Evolutionary conservation across 2,113 vertebrate species (phyloP), one percentile per base, ranked within the genome.

Genomic region (Ochotona curzoniae): DNA sequence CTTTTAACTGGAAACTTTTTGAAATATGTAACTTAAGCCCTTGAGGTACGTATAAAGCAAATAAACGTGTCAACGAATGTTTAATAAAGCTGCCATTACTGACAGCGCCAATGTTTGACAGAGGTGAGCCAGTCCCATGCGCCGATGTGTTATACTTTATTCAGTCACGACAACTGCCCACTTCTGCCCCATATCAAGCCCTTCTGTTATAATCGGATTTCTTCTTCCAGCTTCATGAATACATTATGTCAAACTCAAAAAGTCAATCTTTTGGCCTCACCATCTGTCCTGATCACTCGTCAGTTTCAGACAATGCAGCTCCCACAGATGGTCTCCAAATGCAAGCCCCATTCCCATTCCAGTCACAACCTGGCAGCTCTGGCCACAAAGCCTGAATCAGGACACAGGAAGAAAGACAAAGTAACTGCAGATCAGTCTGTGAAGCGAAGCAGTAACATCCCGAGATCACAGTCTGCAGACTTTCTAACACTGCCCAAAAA

Each of bases 251-350:
- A 97, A 97, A 93, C 95, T 97, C 26, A 0, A 96, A 96, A 97
- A 97, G 96, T 92, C 96, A 97, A 93, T 98, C 97, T 98, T 96
- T 95, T 97, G 97, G 98, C 98, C 97, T 74, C 96, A 95, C 98
- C 98, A 98, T 98, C 98, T 98, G 98, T 97, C 97, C 96, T 76
- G 95, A 97, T 96, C 97, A 95, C 97, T 96, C 95, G 96, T 97
- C 97, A 97, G 93, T 95, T 97, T 95, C 95, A 98, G 91, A 98
- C 97, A 98, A 98, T 97, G 94, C 96, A 97, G 90, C 66, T n/a
- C 7, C 95, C 94, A 97, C 98, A 98, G 98, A 98, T 98, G 98
- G 98, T 93, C 97, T 97, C 95, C 94, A 96, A 98, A 97, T 83
- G 71, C 93, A 97, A 96, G 89, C 83, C 96, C 93, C 82, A 44